Conservation (phyloP, 2,888 invertebrate species). For the Cheilosia urbana region DNA sequence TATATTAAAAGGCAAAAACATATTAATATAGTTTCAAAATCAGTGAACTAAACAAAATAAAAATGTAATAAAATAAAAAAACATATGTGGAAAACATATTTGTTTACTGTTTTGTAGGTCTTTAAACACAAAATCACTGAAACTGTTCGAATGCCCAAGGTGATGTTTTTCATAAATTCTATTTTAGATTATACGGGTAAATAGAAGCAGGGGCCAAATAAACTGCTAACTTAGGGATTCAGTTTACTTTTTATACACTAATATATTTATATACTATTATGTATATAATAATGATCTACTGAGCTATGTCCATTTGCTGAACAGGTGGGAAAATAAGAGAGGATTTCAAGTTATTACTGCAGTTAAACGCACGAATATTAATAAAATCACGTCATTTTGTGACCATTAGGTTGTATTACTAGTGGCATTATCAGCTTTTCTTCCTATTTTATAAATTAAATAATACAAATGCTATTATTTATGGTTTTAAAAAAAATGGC, state of each 20-base stretch:
- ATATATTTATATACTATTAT: constrained; percentile 38
- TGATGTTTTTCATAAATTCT: constrained; percentile 29
- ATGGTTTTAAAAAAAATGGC: constrained; percentile 49
- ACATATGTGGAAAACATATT: constrained; percentile 37
- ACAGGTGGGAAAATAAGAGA: constrained; percentile 36
- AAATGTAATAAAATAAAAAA: constrained; percentile 32
- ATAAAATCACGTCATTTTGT: constrained; percentile 71
- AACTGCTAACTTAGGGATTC: constrained; percentile 43
- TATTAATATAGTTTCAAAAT: neutral
- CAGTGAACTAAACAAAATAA: constrained; percentile 29
- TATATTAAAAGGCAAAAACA: constrained; percentile 18
- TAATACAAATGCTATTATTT: constrained; percentile 46
- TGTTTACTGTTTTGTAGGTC: constrained; percentile 54
- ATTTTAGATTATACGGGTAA: constrained; percentile 31
- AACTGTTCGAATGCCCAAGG: constrained; percentile 45
- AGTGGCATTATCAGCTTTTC: constrained; percentile 47
- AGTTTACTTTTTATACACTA: constrained; percentile 5
- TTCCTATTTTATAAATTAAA: constrained; percentile 49
- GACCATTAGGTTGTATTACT: constrained; percentile 51
- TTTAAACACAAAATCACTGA: constrained; percentile 60
- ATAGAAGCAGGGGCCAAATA: constrained; percentile 50
- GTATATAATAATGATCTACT: constrained; percentile 47
- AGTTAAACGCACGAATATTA: constrained; percentile 50
- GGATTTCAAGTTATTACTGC: constrained; percentile 46
- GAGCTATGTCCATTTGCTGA: constrained; percentile 46